These are phyloP conservation scores for Thaumatotibia leucotreta DNA, from an alignment of 1,140 invertebrate genomes.

Conservation along the genomic window DNA sequence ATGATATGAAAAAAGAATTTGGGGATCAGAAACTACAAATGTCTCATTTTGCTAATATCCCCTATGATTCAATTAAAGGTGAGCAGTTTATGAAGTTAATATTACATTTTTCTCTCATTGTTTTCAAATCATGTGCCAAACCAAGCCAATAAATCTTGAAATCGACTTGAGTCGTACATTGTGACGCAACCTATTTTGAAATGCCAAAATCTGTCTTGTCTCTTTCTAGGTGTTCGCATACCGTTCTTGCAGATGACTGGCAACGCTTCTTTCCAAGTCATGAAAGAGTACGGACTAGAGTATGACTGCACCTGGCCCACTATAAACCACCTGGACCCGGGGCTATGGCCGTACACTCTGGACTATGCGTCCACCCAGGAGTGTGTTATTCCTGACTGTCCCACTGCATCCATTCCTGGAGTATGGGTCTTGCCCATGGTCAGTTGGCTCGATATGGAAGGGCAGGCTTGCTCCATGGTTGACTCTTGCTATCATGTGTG, in stretches of 20 bases:
- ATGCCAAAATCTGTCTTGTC: too few species aligned
- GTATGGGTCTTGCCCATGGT: slow-evolving; percentile 82
- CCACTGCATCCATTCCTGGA: slow-evolving; percentile 78
- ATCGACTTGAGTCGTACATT: too few species aligned
- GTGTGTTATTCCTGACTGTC: slow-evolving; percentile 81
- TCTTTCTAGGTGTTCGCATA: slow-evolving; percentile 76
- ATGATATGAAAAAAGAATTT: slow-evolving; percentile 77
- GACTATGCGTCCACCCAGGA: slow-evolving; percentile 81
- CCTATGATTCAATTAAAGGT: slow-evolving; percentile 69
- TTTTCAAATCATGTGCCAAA: too few species aligned
- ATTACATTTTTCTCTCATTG: too few species aligned
- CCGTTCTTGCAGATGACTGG: slow-evolving; percentile 84
- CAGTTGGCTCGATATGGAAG: slow-evolving; percentile 71
- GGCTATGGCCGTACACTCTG: slow-evolving; percentile 85
- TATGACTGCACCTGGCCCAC: slow-evolving; percentile 84
- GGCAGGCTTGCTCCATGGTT: slow-evolving; percentile 78
- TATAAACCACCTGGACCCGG: slow-evolving; percentile 71
- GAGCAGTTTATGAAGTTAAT: background rate
- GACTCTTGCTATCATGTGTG: slow-evolving; percentile 78
- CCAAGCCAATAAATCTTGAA: too few species aligned
- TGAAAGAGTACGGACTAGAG: slow-evolving; percentile 64
- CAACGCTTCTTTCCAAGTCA: slow-evolving; percentile 76
- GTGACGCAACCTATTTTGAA: too few species aligned
- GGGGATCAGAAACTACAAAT: slow-evolving; percentile 76
- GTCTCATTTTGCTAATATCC: slow-evolving; percentile 77